These are phyloP conservation scores for Deroptyus accipitrinus DNA, from an alignment of 2,113 vertebrate species.

Conservation along the genomic window DNA sequence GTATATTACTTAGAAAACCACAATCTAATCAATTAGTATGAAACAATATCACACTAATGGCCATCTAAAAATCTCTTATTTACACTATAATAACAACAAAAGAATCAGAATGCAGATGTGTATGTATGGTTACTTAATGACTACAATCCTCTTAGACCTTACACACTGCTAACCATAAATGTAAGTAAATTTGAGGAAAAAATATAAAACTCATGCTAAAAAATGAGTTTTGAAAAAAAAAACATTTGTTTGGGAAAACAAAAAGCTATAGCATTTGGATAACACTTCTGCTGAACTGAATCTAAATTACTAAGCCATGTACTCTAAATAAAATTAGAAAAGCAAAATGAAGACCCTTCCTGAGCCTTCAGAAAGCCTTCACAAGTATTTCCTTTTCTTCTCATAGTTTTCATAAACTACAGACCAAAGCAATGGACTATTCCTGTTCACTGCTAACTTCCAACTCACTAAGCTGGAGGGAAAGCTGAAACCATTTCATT, in stretches of 20 bases:
- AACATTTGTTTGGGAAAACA: not conserved
- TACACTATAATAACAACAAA: not conserved
- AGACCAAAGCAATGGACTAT: not conserved
- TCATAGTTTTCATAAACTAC: not conserved
- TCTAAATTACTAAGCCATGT: not conserved
- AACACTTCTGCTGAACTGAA: not conserved
- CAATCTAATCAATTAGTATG: constrained; percentile 16
- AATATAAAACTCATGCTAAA: not conserved
- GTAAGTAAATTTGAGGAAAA: not conserved
- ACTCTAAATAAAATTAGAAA: not conserved
- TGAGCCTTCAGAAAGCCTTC: not conserved
- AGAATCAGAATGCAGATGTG: not conserved
- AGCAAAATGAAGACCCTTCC: not conserved
- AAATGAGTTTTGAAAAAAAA: not conserved
- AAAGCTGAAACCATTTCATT: constrained; percentile 3
- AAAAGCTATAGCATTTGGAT: not conserved
- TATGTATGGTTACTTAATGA: not conserved
- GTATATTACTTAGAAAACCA: constrained; percentile 7
- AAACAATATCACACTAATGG: not conserved
- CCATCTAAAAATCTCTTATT: constrained; percentile 11
- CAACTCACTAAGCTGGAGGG: not conserved
- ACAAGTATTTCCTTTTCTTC: not conserved
- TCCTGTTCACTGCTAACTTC: constrained; percentile 22
- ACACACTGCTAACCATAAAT: not conserved
- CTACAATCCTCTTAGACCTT: not conserved